phyloP scores from a whole-genome alignment of 2,888 invertebrate genomes.

The Beris morrisii region DNA sequence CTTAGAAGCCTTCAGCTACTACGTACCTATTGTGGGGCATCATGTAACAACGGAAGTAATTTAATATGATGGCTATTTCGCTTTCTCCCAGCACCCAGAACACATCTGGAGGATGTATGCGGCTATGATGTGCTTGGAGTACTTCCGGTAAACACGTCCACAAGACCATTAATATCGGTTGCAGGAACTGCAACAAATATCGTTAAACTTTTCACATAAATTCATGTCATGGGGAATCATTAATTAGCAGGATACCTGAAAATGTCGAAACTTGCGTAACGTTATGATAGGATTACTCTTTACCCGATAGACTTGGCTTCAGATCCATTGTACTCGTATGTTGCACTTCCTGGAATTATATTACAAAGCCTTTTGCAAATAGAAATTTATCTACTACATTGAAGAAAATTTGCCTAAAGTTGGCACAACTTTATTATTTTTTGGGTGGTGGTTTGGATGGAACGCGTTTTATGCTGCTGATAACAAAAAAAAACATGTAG shows the following conservation, averaged over 20 bases:
- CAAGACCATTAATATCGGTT: slow-evolving; percentile 43
- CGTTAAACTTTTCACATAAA: slow-evolving; percentile 54
- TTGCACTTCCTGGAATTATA: no score
- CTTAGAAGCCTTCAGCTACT: no score
- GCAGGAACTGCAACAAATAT: slow-evolving; percentile 48
- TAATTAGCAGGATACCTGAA: slow-evolving; percentile 44
- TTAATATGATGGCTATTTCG: slow-evolving; percentile 24
- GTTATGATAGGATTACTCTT: slow-evolving; percentile 8
- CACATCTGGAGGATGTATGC: not conserved
- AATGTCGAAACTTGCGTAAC: slow-evolving; percentile 33
- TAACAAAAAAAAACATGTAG: no score
- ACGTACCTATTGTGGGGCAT: no score
- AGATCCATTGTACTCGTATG: no score
- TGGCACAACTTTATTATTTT: no score
- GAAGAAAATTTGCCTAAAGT: no score
- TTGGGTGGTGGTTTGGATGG: no score
- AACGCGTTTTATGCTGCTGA: no score
- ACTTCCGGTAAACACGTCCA: slow-evolving; percentile 43
- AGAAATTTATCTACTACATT: no score
- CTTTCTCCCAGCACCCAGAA: not conserved
- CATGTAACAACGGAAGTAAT: slow-evolving; percentile 16
- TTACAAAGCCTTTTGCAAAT: no score
- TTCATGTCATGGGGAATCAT: slow-evolving; percentile 53
- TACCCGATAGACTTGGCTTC: no score
- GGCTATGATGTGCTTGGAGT: slow-evolving; percentile 38